phyloP scores from a whole-genome alignment of 1,140 invertebrate species.

The Lasioglossum baleicum region DNA sequence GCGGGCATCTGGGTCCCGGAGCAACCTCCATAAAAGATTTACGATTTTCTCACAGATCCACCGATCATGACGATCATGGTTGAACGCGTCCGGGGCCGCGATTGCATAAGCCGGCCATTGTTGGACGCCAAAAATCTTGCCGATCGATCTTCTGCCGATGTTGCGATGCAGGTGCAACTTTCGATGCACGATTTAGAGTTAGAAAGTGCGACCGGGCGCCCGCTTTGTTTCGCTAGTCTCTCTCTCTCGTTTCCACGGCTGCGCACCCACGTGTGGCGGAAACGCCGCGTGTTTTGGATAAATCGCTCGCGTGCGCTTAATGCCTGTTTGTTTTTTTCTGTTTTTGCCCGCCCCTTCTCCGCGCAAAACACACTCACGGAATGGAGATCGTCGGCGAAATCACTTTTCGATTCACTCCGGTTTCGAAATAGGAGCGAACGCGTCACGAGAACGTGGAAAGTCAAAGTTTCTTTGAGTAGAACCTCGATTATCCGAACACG shows the following conservation, averaged over 20 bases:
- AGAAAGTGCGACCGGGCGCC: constrained; percentile 31
- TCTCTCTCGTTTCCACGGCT: constrained; percentile 2
- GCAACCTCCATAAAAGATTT: constrained; percentile 19
- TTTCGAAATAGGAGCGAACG: too few relatives aligned
- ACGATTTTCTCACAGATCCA: constrained; percentile 19
- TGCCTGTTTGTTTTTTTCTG: constrained; percentile 3
- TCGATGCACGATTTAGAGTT: constrained; percentile 36
- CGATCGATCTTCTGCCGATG: neutral
- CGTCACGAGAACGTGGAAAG: too few relatives aligned
- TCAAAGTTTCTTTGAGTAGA: too few relatives aligned
- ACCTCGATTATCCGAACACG: too few relatives aligned
- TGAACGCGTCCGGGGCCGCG: neutral
- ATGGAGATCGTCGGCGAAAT: too few relatives aligned
- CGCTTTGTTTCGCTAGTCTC: neutral
- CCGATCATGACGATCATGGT: constrained; percentile 8
- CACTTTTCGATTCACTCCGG: too few relatives aligned
- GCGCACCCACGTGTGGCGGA: constrained; percentile 4
- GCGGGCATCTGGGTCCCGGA: neutral
- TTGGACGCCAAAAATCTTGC: constrained; percentile 2
- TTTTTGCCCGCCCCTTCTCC: neutral
- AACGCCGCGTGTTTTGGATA: neutral
- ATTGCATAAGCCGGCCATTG: constrained; percentile 7
- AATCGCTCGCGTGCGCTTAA: constrained; percentile 10
- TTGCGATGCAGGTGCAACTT: constrained; percentile 6
- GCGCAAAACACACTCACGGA: neutral